Evolutionary conservation across 2,113 vertebrate species (phyloP).

Genomic region (Rattus rattus): DNA sequence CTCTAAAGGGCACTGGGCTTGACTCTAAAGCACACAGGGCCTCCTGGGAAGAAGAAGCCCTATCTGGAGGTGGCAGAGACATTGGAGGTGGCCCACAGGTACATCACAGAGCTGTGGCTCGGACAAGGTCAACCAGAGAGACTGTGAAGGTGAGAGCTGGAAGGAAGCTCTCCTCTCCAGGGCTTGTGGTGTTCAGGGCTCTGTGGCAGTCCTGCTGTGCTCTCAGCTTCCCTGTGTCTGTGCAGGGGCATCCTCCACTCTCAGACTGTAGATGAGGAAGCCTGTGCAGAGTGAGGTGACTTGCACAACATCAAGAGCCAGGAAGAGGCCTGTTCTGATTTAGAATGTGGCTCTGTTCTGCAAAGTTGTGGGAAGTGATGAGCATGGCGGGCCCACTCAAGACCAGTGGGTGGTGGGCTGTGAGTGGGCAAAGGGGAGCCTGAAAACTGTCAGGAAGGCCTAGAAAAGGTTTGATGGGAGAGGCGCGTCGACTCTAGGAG

Average conservation of each 20-base stretch:
- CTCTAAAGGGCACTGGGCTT: not conserved
- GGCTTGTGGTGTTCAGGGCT: not conserved
- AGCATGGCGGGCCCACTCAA: not conserved
- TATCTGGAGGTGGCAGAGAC: not conserved
- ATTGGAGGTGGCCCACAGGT: not conserved
- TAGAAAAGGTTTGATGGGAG: not conserved
- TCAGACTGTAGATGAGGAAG: not conserved
- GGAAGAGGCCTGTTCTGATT: not conserved
- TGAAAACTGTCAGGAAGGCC: not conserved
- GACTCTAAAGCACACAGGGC: not conserved
- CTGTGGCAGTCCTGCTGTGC: not conserved
- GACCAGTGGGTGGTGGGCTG: not conserved
- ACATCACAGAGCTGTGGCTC: not conserved
- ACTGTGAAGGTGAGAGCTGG: not conserved
- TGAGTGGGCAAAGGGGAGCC: not conserved
- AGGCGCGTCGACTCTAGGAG: not conserved
- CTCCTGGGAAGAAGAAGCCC: not conserved
- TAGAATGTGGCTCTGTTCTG: not conserved
- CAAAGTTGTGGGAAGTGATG: not conserved
- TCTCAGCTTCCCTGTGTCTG: not conserved
- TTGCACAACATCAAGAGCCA: not conserved
- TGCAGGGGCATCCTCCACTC: not conserved
- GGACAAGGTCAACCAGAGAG: not conserved
- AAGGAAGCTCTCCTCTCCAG: not conserved
- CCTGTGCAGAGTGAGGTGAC: not conserved